These are phyloP conservation scores for Anguilla anguilla DNA, from an alignment of 2,797 vertebrate species.

Conservation along the genomic window DNA sequence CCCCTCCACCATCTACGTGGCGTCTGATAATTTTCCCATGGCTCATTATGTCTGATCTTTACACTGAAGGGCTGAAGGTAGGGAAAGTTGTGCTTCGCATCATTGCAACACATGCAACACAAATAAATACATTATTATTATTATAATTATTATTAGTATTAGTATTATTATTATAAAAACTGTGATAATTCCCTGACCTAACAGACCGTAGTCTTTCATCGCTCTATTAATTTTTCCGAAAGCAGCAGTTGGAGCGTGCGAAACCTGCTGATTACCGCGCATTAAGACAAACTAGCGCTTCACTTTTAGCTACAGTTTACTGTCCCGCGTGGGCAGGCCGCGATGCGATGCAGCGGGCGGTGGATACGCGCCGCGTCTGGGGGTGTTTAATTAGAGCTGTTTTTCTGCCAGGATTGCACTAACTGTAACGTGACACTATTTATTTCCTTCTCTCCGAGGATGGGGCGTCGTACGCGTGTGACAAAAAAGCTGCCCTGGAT, in stretches of 20 bases:
- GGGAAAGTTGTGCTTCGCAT: no score
- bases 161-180: not conserved
- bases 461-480: not conserved
- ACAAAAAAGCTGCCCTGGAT: conserved; percentile 26
- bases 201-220: not conserved
- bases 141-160: not conserved
- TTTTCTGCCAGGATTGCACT: conserved; percentile 28
- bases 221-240: not conserved
- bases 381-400: conserved; percentile 34
- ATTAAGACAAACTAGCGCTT: conserved; percentile 14
- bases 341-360: conserved; percentile 8
- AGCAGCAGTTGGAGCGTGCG: not conserved
- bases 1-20: no score
- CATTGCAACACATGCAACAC: not conserved
- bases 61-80: not conserved
- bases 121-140: not conserved
- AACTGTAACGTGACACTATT: conserved; percentile 31
- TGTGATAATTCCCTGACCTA: conserved; percentile 16
- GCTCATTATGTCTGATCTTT: not conserved
- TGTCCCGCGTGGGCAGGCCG: not conserved
- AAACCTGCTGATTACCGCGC: not conserved
- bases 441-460: conserved; percentile 29
- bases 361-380: conserved; percentile 19
- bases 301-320: conserved; percentile 4
- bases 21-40: not conserved